phyloP scores from a whole-genome alignment of 2,888 invertebrate species.

The Synanthedon vespiformis region DNA sequence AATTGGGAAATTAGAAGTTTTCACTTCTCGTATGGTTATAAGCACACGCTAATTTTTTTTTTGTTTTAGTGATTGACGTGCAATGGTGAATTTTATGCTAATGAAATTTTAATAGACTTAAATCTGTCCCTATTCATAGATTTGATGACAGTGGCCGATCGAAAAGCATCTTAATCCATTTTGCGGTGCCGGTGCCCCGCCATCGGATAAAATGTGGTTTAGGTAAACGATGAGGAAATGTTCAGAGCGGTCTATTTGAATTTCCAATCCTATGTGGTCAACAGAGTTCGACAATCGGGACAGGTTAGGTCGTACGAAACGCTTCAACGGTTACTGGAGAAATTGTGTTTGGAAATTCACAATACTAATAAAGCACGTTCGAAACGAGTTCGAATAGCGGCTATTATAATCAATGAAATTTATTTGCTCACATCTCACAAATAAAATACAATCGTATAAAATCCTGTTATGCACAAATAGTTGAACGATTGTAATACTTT shows the following conservation, averaged over 20 bases:
- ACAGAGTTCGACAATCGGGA: constrained; percentile 6
- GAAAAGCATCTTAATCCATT: constrained; percentile 26
- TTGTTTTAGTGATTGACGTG: too few relatives aligned
- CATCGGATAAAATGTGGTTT: constrained; percentile 14
- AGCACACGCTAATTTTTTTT: too few relatives aligned
- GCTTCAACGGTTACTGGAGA: background rate
- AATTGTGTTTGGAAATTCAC: background rate
- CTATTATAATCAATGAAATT: too few relatives aligned
- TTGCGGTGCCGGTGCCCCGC: constrained; percentile 23
- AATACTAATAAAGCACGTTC: background rate
- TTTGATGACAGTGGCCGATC: constrained; percentile 14
- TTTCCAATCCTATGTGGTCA: constrained; percentile 8
- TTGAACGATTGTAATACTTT: too few relatives aligned
- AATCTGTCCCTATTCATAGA: too few relatives aligned
- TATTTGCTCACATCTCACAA: too few relatives aligned
- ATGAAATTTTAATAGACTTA: constrained; percentile 12
- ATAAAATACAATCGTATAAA: too few relatives aligned
- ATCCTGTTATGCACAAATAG: too few relatives aligned
- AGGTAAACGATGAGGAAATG: constrained; percentile 31
- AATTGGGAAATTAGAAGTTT: too few relatives aligned
- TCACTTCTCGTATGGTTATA: too few relatives aligned
- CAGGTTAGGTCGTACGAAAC: constrained; percentile 1
- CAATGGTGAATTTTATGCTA: too few relatives aligned
- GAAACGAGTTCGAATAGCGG: background rate
- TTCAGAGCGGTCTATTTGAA: constrained; percentile 10